Evolutionary conservation across 2,888 invertebrate genomes (phyloP).

Genomic region (Drosophila imparisetae): DNA sequence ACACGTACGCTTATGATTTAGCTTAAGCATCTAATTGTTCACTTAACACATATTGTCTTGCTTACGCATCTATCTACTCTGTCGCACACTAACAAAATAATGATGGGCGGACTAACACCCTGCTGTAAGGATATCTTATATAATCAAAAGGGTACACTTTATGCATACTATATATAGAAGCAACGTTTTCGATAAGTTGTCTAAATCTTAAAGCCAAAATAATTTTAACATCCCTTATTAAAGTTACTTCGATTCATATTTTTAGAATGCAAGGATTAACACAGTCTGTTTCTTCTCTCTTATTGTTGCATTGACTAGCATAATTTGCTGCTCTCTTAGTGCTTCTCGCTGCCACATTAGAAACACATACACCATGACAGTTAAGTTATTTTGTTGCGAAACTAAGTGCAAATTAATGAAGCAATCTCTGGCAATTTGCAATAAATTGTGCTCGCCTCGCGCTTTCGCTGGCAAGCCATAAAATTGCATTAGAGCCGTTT

Average conservation of each 20-base stretch:
- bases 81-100: not conserved
- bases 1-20: not conserved
- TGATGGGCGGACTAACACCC: not conserved
- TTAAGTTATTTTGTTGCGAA: slow-evolving; percentile 23
- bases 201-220: not conserved
- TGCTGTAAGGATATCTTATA: not conserved
- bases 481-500: slow-evolving; percentile 63
- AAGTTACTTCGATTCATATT: not conserved
- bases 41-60: not conserved
- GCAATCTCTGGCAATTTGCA: slow-evolving; percentile 58
- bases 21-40: not conserved
- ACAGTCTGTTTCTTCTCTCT: not conserved
- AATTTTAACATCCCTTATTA: not conserved
- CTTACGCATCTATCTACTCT: not conserved
- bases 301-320: slow-evolving; percentile 9
- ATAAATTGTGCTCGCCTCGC: slow-evolving; percentile 35
- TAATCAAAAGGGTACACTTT: not conserved
- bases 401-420: slow-evolving; percentile 59
- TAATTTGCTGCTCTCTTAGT: slow-evolving; percentile 5
- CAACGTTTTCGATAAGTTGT: not conserved
- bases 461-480: slow-evolving; percentile 44
- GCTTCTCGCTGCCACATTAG: not conserved
- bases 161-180: not conserved
- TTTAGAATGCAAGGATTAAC: not conserved
- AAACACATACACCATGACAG: slow-evolving; percentile 1